A percentile compares a stretch with the other conserved stretches of the same genome.
Evolutionary conservation across 1,140 invertebrate species (phyloP).

Genomic region (Holotrichia oblita): DNA sequence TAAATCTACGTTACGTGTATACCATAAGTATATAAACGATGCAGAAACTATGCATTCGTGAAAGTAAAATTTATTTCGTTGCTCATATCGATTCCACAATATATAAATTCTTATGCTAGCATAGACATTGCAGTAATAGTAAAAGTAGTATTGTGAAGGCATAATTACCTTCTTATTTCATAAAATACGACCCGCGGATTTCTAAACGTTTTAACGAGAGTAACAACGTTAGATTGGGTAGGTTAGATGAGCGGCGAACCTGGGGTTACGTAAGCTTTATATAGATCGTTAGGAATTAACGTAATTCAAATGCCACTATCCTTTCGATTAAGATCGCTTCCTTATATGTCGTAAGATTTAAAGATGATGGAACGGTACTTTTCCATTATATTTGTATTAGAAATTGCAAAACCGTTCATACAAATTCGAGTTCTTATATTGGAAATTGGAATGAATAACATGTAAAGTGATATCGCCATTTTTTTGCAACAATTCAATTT

Average conservation of each 20-base stretch:
- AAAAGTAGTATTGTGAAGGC: background rate
- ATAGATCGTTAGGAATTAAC: slow-evolving; percentile 16
- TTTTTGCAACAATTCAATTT: background rate
- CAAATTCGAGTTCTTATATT: background rate
- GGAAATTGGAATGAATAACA: background rate
- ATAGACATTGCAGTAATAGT: slow-evolving; percentile 3
- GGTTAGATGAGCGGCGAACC: background rate
- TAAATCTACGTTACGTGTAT: background rate
- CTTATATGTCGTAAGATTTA: background rate
- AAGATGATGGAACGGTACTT: background rate
- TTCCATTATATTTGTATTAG: background rate
- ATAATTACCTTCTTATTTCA: slow-evolving; percentile 12
- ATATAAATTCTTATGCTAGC: background rate
- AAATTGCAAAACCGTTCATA: too few relatives aligned
- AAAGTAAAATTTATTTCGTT: slow-evolving; percentile 21
- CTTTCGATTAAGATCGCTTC: background rate
- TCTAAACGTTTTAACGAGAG: background rate
- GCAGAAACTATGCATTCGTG: slow-evolving; percentile 1
- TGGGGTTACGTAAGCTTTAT: background rate
- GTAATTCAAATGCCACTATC: background rate
- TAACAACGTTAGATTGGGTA: background rate
- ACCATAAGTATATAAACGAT: background rate
- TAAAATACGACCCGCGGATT: background rate
- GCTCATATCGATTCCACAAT: background rate
- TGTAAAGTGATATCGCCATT: background rate